These are phyloP conservation scores for Autographa gamma DNA, from an alignment of 2,888 invertebrate genomes.

Conservation along the genomic window DNA sequence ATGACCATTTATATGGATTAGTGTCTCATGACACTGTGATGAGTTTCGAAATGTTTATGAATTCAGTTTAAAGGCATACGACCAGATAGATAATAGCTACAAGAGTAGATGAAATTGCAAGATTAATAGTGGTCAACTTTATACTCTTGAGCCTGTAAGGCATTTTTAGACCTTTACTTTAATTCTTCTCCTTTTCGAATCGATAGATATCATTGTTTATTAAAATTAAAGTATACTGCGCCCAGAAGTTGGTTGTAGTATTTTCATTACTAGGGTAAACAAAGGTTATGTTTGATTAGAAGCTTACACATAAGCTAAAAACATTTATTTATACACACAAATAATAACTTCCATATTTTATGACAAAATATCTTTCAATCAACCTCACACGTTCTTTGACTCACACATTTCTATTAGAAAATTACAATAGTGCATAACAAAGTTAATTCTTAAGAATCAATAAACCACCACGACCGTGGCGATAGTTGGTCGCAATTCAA, in stretches of 20 bases:
- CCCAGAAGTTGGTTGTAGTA: too few species aligned
- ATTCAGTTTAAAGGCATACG: slow-evolving; percentile 7
- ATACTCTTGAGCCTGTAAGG: too few species aligned
- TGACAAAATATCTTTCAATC: slow-evolving; percentile 13
- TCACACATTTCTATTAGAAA: slow-evolving; percentile 13
- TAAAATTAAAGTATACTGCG: too few species aligned
- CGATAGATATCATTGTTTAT: too few species aligned
- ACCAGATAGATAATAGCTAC: background rate
- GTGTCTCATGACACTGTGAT: slow-evolving; percentile 44
- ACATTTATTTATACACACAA: background rate
- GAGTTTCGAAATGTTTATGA: slow-evolving; percentile 45
- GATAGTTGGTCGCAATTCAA: slow-evolving; percentile 39
- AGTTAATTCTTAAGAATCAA: slow-evolving; percentile 17
- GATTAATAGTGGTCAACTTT: too few species aligned
- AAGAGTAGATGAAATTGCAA: too few species aligned
- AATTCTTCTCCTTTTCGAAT: too few species aligned
- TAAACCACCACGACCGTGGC: slow-evolving; percentile 14
- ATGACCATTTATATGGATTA: slow-evolving; percentile 62
- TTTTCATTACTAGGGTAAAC: background rate
- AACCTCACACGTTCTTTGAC: background rate
- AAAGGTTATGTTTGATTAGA: background rate
- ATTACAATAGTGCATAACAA: slow-evolving; percentile 11
- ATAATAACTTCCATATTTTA: background rate
- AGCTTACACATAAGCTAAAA: background rate
- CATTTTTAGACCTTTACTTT: too few species aligned